Evolutionary conservation across 2,113 vertebrate genomes (phyloP).

Genomic region (Corythornis madagascariensis): DNA sequence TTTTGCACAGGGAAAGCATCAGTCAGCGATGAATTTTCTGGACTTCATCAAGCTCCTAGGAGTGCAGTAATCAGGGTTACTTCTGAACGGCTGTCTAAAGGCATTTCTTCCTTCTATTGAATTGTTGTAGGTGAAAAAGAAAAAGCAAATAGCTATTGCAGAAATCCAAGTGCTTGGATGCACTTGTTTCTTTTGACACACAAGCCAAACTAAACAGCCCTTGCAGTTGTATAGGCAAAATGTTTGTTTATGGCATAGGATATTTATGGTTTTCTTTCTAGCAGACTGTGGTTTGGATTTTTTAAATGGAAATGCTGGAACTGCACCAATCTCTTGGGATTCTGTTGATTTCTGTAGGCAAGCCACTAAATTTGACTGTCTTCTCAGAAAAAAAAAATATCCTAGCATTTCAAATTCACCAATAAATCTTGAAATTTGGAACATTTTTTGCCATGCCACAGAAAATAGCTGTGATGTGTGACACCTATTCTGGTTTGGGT

Average conservation of each 20-base stretch:
- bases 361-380: neutral
- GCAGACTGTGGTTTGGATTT: neutral
- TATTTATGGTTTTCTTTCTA: neutral
- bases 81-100: neutral
- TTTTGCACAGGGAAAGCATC: conserved; percentile 89
- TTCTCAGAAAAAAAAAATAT: neutral
- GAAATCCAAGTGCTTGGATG: neutral
- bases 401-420: neutral
- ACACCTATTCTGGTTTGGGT: neutral
- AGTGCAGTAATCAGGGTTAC: conserved; percentile 61
- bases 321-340: neutral
- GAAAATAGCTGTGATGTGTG: neutral
- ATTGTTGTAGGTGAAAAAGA: neutral
- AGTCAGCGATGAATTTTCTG: conserved; percentile 85
- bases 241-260: neutral
- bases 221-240: neutral
- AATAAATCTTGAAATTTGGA: neutral
- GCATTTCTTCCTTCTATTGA: conserved; percentile 21
- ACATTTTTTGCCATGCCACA: neutral
- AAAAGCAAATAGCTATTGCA: neutral
- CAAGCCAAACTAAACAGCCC: neutral
- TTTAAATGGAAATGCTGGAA: neutral
- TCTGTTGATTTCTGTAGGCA: conserved; percentile 5
- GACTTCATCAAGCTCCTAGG: conserved; percentile 82
- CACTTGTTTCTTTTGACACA: neutral